Evolutionary conservation across 2,888 invertebrate species (phyloP).

Genomic region (Salpingus planirostris): DNA sequence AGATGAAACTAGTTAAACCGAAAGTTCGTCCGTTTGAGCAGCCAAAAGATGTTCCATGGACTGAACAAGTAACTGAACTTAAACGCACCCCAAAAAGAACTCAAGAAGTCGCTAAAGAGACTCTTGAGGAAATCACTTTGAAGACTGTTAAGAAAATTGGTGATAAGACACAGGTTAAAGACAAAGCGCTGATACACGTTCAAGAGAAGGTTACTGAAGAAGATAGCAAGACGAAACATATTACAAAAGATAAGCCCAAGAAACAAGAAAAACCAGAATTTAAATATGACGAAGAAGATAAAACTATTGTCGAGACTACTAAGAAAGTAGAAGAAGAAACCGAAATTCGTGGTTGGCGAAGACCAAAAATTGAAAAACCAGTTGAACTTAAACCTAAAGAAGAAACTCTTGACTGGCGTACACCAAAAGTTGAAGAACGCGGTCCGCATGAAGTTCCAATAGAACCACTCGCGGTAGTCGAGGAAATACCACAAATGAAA

Average conservation of each 20-base stretch:
- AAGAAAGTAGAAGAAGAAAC: conserved; percentile 3
- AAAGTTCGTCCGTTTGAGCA: background rate
- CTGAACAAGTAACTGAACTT: conserved; percentile 50
- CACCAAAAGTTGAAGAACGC: no score
- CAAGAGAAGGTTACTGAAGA: conserved; percentile 26
- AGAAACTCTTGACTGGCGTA: conserved; percentile 2
- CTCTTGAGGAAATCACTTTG: conserved; percentile 28
- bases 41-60: conserved; percentile 45
- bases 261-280: conserved; percentile 23
- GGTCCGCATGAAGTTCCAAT: background rate
- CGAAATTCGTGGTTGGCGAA: conserved; percentile 18
- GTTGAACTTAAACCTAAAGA: conserved; percentile 8
- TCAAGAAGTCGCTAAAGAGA: conserved; percentile 41
- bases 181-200: conserved; percentile 1
- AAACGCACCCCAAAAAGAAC: conserved; percentile 40
- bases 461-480: conserved; percentile 1
- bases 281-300: conserved; percentile 12
- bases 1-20: conserved; percentile 1
- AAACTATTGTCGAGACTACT: conserved; percentile 2
- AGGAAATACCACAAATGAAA: background rate
- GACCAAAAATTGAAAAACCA: conserved; percentile 18
- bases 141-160: conserved; percentile 1
- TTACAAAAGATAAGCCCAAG: conserved; percentile 28
- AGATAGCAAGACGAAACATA: no score
- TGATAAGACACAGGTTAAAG: conserved; percentile 1